A percentile compares a stretch with the other conserved stretches of the same genome.
Conservation (phyloP, 2,113 vertebrate species). For the Myiopsitta monachus region DNA sequence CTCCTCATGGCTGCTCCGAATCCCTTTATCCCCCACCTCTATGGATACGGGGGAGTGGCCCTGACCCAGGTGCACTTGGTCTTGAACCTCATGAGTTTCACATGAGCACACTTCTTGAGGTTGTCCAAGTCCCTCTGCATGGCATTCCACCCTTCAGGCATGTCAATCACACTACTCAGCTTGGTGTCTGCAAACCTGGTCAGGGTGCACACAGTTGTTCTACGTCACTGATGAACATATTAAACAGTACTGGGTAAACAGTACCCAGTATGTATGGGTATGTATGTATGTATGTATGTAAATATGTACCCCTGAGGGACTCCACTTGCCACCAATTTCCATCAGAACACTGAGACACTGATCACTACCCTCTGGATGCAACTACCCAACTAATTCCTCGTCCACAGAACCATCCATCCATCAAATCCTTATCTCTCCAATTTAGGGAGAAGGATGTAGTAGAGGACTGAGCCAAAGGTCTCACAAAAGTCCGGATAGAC, state of each 20-base stretch:
- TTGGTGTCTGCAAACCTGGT: neutral
- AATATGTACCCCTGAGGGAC: no score
- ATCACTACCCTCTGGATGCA: neutral
- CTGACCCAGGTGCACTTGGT: neutral
- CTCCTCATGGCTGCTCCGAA: neutral
- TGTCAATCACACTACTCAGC: neutral
- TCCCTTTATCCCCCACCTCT: neutral
- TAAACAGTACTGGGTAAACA: neutral
- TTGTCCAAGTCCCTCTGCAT: neutral
- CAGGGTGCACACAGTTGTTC: neutral
- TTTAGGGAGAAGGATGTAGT: no score
- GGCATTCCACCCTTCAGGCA: neutral
- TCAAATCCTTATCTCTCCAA: neutral
- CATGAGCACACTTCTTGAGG: no score
- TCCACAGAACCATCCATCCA: neutral
- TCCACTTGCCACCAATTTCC: neutral
- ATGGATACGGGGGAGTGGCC: no score
- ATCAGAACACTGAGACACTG: no score
- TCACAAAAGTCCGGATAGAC: neutral
- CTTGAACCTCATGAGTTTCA: neutral
- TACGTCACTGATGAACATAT: neutral
- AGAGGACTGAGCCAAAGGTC: neutral
- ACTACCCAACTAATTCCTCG: neutral
- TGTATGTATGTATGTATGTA: no score
- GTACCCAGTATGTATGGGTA: no score